phyloP scores from a whole-genome alignment of 2,888 invertebrate genomes.

The Neria commutata region DNA sequence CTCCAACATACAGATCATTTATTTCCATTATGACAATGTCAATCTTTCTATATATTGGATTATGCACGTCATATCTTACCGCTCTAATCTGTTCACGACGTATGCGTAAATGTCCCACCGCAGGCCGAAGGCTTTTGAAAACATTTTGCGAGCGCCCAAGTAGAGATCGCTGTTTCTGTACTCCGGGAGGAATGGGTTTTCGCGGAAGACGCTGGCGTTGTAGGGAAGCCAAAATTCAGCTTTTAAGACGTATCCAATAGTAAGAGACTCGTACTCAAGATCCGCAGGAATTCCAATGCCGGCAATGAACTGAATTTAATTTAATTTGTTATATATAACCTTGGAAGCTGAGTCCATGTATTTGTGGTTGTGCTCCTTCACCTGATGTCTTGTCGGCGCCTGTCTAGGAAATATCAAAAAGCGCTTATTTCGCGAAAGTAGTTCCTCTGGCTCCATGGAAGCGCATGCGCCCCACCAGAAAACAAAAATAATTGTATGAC shows the following conservation, averaged over 20 bases:
- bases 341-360: not conserved
- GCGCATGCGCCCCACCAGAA: not conserved
- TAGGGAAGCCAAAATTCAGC: conserved; percentile 48
- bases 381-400: conserved; percentile 53
- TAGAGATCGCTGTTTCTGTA: conserved; percentile 32
- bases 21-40: not conserved
- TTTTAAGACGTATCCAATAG: conserved; percentile 51
- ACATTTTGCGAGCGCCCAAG: conserved; percentile 16
- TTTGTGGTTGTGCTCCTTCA: conserved; percentile 22
- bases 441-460: not conserved
- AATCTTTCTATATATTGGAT: not conserved
- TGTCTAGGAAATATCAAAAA: conserved; percentile 52
- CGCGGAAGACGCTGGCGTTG: conserved; percentile 47
- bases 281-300: conserved; percentile 57
- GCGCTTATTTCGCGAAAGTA: conserved; percentile 37
- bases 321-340: not conserved
- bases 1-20: not conserved
- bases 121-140: conserved; percentile 28
- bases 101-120: conserved; percentile 47
- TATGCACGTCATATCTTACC: conserved; percentile 31
- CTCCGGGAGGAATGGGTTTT: conserved; percentile 52
- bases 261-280: conserved; percentile 50
- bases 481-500: no score
- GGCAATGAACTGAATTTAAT: conserved; percentile 44
- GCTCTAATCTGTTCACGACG: conserved; percentile 41